Base-by-base conservation (phyloP, 1,140 invertebrate genomes). In the Cecropterus lyciades region DNA sequence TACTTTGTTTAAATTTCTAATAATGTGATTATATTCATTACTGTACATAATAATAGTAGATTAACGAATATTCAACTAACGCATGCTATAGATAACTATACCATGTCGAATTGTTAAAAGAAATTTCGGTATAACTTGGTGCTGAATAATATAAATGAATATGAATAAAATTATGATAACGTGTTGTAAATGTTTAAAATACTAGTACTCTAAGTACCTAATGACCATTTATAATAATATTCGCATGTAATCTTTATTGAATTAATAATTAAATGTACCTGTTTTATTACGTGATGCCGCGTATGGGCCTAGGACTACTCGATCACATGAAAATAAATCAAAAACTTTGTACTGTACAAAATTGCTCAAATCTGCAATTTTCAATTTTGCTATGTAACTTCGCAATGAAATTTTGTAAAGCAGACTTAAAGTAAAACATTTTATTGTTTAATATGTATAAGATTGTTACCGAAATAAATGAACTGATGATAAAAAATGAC, bases 1-100 rank as follows among this genome's bases (percentile, higher is more conserved):
- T 93, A 93, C 75, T 93, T 93, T 84, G 92, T 93, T 70, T 93
- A 89, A 85, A 71, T 30, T 71, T 53, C 72, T 65, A 55, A 76
- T 16, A 65, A 77, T 80, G 73, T 77, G 75, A 80, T 75, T 64
- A 70, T 72, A 63, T 48, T 33, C 16, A 20, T 75, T 68, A 51
- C 13, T 73, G 72, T 67, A 72, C 33, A 72, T 71, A 65, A 62
- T 56, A 56, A 15, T 62, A 46, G 57, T 72, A 64, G 40, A 69
- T 49, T 64, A 64, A 63, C 51, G 48, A 65, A 66, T 59, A 42
- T 70, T 24, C 64, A 71, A 65, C 55, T 45, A 65, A 69, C 51
- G 53, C 59, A 67, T 69, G 56, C 63, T 45, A 67, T 57, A 55
- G 16, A 62, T 65, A 52, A 49, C 56, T 69, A 43, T 72, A 69